A percentile compares a stretch with the other conserved stretches of the same genome.
phyloP scores from a whole-genome alignment of 2,797 vertebrate species.

The Pangasius krempfi region DNA sequence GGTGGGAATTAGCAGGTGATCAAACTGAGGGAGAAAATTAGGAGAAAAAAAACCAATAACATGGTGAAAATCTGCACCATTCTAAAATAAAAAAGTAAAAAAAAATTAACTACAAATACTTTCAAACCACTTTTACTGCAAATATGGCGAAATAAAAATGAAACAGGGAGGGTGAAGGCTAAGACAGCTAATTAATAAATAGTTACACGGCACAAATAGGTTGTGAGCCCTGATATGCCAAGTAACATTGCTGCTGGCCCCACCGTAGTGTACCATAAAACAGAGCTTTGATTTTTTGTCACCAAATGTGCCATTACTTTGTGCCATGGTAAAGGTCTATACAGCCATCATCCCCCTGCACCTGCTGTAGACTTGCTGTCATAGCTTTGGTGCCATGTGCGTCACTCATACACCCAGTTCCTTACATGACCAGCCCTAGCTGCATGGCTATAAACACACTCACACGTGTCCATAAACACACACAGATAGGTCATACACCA shows the following conservation, averaged over 20 bases:
- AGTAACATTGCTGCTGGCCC: neutral
- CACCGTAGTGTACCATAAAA: neutral
- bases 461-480: slow-evolving; percentile 40
- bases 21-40: neutral
- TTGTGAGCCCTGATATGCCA: neutral
- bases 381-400: slow-evolving; percentile 16
- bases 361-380: slow-evolving; percentile 3
- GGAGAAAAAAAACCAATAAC: neutral
- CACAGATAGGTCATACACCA: slow-evolving; percentile 51
- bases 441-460: slow-evolving; percentile 33
- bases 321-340: neutral
- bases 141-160: neutral
- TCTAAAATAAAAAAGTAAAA: neutral
- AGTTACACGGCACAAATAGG: neutral
- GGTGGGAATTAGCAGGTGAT: neutral
- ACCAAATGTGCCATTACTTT: neutral
- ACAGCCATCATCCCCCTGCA: slow-evolving; percentile 12
- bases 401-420: slow-evolving; percentile 46
- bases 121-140: neutral
- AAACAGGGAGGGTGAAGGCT: neutral
- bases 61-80: neutral
- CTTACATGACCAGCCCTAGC: slow-evolving; percentile 46
- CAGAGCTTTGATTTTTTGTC: neutral
- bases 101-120: neutral
- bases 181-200: neutral